These are phyloP conservation scores for Pristionchus fissidentatus DNA, from an alignment of 2,888 invertebrate genomes.

Conservation along the genomic window DNA sequence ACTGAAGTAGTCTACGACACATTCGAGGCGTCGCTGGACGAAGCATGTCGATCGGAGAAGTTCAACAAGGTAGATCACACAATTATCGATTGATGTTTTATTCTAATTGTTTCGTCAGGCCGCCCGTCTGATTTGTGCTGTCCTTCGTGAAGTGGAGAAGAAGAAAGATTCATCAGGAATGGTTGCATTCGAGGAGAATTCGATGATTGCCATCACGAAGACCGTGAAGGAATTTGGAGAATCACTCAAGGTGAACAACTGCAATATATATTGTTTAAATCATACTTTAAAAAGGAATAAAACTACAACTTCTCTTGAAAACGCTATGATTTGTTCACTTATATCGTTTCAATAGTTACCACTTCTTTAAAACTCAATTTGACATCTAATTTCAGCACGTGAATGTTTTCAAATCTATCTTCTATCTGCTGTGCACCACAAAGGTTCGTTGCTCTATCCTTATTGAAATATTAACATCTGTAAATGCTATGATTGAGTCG, in stretches of 20 bases:
- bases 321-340: not conserved
- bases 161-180: conserved; percentile 4
- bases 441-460: not conserved
- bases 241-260: not conserved
- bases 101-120: not conserved
- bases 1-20: conserved; percentile 18
- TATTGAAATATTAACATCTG: too few species aligned
- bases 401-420: not conserved
- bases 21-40: not conserved
- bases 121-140: conserved; percentile 18
- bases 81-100: not conserved
- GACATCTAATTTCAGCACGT: not conserved
- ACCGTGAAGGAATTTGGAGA: conserved; percentile 21
- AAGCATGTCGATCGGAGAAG: not conserved
- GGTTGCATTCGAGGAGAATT: conserved; percentile 26
- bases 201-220: not conserved
- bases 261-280: too few species aligned
- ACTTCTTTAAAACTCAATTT: not conserved
- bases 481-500: too few species aligned
- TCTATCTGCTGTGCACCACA: not conserved
- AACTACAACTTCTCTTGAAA: too few species aligned
- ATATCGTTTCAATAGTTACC: not conserved
- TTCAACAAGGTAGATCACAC: not conserved
- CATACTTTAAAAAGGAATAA: too few species aligned
- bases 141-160: conserved; percentile 12